Conservation (phyloP, 2,888 invertebrate genomes). For the Deroplatys truncata region DNA sequence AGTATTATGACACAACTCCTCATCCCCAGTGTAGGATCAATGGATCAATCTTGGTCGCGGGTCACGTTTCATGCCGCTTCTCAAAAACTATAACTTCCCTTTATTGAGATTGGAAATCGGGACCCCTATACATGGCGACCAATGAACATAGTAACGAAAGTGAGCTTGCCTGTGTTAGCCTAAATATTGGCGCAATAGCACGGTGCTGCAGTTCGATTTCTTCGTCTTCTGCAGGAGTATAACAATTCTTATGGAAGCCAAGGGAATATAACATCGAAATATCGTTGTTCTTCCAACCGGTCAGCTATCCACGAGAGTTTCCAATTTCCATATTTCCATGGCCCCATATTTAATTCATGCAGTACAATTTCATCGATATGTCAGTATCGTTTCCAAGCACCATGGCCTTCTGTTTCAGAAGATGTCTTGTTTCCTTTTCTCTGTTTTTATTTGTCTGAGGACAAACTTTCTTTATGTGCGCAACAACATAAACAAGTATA, state of each 20-base stretch:
- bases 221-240: background rate
- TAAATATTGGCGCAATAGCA: too few species aligned
- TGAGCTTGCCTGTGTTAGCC: too few species aligned
- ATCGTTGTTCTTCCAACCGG: background rate
- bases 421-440: background rate
- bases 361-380: background rate
- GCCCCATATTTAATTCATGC: background rate
- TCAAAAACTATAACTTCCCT: too few species aligned
- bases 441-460: background rate
- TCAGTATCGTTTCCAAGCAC: background rate
- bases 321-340: background rate
- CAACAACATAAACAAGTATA: constrained; percentile 25
- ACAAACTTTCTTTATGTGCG: constrained; percentile 17
- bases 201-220: background rate
- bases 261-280: background rate
- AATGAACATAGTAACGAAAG: too few species aligned
- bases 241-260: background rate
- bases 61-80: too few species aligned
- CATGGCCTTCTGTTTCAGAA: background rate
- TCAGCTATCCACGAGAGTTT: background rate
- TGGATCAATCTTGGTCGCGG: too few species aligned
- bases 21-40: too few species aligned
- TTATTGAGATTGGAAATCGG: too few species aligned
- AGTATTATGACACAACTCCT: too few species aligned
- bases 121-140: too few species aligned